Evolutionary conservation across 1,140 invertebrate genomes (phyloP), one percentile per base, ranked within the genome.

Genomic region (Brachionus koreanus): DNA sequence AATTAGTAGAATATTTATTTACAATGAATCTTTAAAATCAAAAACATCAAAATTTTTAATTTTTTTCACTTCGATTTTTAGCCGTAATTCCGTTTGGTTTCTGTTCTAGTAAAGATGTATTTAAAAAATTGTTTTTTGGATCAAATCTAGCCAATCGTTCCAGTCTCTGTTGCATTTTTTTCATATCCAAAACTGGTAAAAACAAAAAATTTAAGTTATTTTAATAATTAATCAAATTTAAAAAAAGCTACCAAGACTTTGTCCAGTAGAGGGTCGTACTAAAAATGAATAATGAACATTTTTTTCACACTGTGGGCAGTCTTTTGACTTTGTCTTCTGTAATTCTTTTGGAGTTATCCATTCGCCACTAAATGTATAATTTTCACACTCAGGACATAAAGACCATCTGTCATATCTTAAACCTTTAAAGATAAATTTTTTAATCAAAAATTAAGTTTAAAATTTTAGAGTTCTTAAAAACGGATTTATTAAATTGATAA

Each of bases 231-330:
- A 23, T 2, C 1, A 12, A 2, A 42, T 39, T 49, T 12, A 74
- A 12, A 13, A 46, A 33, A 43, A 25, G n/a, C 52, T 42, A 79
- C 76, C 61, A 61, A 61, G 42, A 42, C 61, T 79, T 61, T 79
- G 76, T 3, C 61, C 61, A 35, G 61, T 65, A 16, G 49, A 61
- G 19, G 76, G 76, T n/a, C 39, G 25, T 9, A 79, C 61, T 57
- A 79, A 43, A 79, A 79, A 79, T 79, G 76, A 79, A 35, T 79
- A 79, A 42, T 79, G 49, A 23, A 79, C 49, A 39, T 19, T 61
- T 61, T 57, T 61, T 61, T 57, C 33, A 65, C 76, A 79, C 19
- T 13, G 16, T 35, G 76, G 49, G 57, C 76, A 79, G 5, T 25
- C 33, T 79, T 65, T 79, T 5, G 49, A 79, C 42, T 79, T 79